Evolutionary conservation across 2,113 vertebrate genomes (phyloP).

Genomic region (Nerophis ophidion): DNA sequence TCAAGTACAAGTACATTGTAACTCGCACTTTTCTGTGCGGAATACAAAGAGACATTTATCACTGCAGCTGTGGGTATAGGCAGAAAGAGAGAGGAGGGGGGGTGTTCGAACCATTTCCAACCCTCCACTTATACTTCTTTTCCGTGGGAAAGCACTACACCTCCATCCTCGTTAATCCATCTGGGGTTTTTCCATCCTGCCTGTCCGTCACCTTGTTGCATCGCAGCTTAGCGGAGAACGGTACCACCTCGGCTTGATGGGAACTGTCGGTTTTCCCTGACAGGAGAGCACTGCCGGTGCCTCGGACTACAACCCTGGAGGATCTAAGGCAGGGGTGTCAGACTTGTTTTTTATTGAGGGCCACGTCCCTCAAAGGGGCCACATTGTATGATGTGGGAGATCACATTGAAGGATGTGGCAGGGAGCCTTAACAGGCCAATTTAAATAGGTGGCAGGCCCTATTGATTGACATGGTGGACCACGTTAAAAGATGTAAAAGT

Average conservation of each 20-base stretch:
- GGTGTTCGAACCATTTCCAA: conserved; percentile 47
- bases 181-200: conserved; percentile 26
- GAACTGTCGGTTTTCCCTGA: not conserved
- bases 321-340: no score
- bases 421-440: no score
- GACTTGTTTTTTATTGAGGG: no score
- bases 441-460: no score
- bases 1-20: conserved; percentile 71
- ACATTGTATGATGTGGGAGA: no score
- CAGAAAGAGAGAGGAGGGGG: conserved; percentile 11
- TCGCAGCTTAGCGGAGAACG: not conserved
- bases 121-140: conserved; percentile 54
- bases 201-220: not conserved
- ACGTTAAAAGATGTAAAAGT: no score
- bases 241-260: not conserved
- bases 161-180: conserved; percentile 47
- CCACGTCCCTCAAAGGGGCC: no score
- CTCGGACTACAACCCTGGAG: no score
- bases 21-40: conserved; percentile 63
- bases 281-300: no score
- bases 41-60: conserved; percentile 76
- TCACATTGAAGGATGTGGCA: no score
- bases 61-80: conserved; percentile 63
- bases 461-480: no score
- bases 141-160: conserved; percentile 42